These are phyloP conservation scores for Drosophila acutilabella DNA, from an alignment of 2,888 invertebrate species.

Conservation along the genomic window DNA sequence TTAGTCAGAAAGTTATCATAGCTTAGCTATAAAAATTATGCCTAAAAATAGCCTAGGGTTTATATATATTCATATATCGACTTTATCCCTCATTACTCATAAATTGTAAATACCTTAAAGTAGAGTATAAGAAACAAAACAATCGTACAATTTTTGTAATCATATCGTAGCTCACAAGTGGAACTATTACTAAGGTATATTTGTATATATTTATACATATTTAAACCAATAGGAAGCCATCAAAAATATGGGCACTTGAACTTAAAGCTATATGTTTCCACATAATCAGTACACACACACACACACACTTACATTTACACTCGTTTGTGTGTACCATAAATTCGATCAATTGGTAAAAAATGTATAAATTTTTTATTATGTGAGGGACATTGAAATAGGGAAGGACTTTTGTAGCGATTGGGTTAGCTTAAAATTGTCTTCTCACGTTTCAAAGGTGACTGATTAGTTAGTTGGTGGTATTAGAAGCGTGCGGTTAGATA, in stretches of 20 bases:
- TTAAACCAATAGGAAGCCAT: slow-evolving; percentile 28
- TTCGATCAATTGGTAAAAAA: slow-evolving; percentile 14
- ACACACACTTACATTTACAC: background rate
- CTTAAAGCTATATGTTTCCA: slow-evolving; percentile 9
- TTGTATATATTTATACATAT: slow-evolving; percentile 6
- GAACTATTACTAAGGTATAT: slow-evolving; percentile 29
- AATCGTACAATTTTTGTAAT: slow-evolving; percentile 37
- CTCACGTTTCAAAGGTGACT: slow-evolving; percentile 21
- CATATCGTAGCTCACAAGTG: slow-evolving; percentile 57
- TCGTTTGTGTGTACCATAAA: background rate
- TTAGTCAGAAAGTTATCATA: too few species aligned
- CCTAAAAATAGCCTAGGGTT: too few species aligned
- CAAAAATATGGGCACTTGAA: slow-evolving; percentile 31
- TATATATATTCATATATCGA: too few species aligned
- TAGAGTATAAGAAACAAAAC: slow-evolving; percentile 7
- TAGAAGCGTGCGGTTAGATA: slow-evolving; percentile 5
- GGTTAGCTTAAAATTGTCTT: background rate
- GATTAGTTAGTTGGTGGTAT: slow-evolving; percentile 16
- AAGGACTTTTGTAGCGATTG: slow-evolving; percentile 18
- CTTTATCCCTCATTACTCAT: background rate
- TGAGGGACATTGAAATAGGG: slow-evolving; percentile 9
- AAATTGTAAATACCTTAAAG: background rate
- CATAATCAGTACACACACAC: slow-evolving; percentile 15
- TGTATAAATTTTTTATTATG: background rate
- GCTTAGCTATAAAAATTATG: too few species aligned